Base-by-base conservation (phyloP, 1,140 invertebrate genomes). In the Spodoptera frugiperda region DNA sequence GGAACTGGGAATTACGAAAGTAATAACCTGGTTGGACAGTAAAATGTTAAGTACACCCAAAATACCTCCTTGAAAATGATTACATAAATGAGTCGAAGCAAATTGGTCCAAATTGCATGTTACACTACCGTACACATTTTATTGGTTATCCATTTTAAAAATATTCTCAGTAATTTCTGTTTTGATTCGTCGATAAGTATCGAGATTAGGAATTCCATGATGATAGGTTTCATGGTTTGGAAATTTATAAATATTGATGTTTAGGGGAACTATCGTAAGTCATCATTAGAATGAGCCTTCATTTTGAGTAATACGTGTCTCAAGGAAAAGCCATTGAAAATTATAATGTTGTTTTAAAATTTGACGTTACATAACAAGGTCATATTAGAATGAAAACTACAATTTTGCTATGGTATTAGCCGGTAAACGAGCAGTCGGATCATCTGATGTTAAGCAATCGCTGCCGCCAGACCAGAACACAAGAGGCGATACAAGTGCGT, bases 51-150 rank as follows among this genome's bases (percentile, higher is more conserved):
- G 49, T 53, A 53, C 11, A 21, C 19, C 19, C 57, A 63, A 75
- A 75, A 75, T 75, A 75, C 14, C 15, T 49, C 15, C 11, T 65
- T 51, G 57, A n/a, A 63, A 59, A 63, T 63, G 15, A 75, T 75
- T 44, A 75, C 48, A 63, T 75, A 63, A 75, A 65, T 54, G 72
- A 53, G 11, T 49, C 30, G 17, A 17, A 14, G 59, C 21, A 54
- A 65, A 75, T 75, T 65, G 72, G 46, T 53, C 59, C 72, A 75
- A 75, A 75, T 75, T 75, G 65, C 59, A 65, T n/a, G 17, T 75
- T 75, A 57, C 55, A 48, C 33, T 48, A 48, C 53, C 15, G 21
- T 39, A 30, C 46, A 15, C 44, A 63, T 75, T 51, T 44, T 51
- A 15, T 75, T 19, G 14, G 53, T 15, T 39, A 17, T 61, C 55